Evolutionary conservation across 92 coral and sea anemone genomes (phyloP).

Genomic region (Actinernus sp.): DNA sequence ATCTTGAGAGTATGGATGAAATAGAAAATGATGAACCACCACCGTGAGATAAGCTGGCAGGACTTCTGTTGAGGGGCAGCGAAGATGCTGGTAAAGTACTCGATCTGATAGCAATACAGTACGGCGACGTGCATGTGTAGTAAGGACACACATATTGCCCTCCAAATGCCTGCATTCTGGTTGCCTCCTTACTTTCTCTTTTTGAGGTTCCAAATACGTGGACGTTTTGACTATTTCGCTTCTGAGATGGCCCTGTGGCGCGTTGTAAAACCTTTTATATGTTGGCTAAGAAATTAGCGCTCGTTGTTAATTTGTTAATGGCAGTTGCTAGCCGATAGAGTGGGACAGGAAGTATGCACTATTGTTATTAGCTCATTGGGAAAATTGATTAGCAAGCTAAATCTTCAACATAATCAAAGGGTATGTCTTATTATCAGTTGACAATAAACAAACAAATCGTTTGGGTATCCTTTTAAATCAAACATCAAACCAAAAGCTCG

Average conservation of each 20-base stretch:
- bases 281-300: slow-evolving; percentile 72
- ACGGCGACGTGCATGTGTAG: slow-evolving; percentile 76
- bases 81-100: slow-evolving; percentile 26
- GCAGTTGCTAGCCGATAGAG: slow-evolving; percentile 89
- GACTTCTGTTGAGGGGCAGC: slow-evolving; percentile 25
- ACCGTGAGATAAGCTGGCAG: slow-evolving; percentile 39
- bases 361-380: slow-evolving; percentile 77
- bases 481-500: slow-evolving; percentile 81
- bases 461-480: slow-evolving; percentile 88
- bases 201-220: not conserved
- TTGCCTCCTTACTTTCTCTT: too few relatives aligned
- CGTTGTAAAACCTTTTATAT: slow-evolving; percentile 59
- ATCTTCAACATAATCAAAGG: slow-evolving; percentile 77
- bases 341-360: slow-evolving; percentile 81
- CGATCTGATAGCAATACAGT: slow-evolving; percentile 62
- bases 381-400: slow-evolving; percentile 84
- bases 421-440: slow-evolving; percentile 76
- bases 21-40: slow-evolving; percentile 74
- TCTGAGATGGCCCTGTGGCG: slow-evolving; percentile 1
- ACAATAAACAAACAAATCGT: slow-evolving; percentile 96
- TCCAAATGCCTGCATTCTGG: slow-evolving; percentile 70
- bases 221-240: slow-evolving; percentile 3
- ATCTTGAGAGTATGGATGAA: slow-evolving; percentile 81
- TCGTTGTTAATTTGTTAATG: slow-evolving; percentile 76
- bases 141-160: slow-evolving; percentile 73